Evolutionary conservation across 2,888 invertebrate species (phyloP), one percentile per base, ranked within the genome.

Genomic region (Nysson spinosus): DNA sequence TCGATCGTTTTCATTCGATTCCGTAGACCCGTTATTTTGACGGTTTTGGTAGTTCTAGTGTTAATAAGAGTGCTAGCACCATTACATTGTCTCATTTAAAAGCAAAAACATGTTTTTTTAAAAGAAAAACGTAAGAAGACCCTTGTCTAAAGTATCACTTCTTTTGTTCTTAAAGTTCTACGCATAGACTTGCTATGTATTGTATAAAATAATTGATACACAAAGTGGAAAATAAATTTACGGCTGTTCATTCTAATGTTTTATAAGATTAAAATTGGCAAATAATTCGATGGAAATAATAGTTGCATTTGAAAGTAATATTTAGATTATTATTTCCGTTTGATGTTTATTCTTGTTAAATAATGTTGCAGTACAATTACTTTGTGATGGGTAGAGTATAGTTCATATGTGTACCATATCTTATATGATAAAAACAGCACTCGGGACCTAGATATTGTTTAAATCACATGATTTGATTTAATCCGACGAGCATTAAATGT

Each of bases 401-500:
- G 22, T 51, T 9, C 17, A 28, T 26, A 17, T 28, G 11, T 34
- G 34, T 35, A 50, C 1, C 22, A 42, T 37, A 35, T 43, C 50
- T 28, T 6, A 50, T 20, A 35, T 50, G 35, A 9, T 14, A 26
- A 20, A 24, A 30, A 51, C 16, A 12, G 22, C 56, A 57, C 16
- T 57, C 14, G 50, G 35, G 42, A 57, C 42, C 50, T 51, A 57
- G 57, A 7, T 57, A 34, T 34, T 42, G 11, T 12, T 35, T 51
- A 37, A 51, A 20, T 19, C 20, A 34, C 34, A n/a, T 19, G 37
- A 3, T 19, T 20, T n/a, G n/a, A n/a, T n/a, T 39, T 39, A 39
- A 19, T 39, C 20, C 20, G 37, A 20, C 20, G n/a, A 39, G n/a
- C 4, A 7, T 39, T 12, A n/a, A 26, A 22, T 20, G 20, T 47